Evolutionary conservation across 2,797 vertebrate genomes (phyloP).

Genomic region (Microchirus variegatus): DNA sequence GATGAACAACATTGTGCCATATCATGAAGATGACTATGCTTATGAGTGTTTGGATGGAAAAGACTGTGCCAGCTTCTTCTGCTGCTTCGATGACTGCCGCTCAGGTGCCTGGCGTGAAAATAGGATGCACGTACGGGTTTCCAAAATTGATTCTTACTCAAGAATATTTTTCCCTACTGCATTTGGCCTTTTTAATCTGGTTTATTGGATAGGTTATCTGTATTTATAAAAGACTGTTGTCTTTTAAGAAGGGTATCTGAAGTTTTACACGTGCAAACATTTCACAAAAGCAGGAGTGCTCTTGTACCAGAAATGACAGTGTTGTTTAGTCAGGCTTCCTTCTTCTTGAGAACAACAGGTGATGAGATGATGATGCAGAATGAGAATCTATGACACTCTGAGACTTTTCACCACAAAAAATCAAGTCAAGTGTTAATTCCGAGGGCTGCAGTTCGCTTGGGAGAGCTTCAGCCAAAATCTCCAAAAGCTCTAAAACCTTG

Average conservation of each 20-base stretch:
- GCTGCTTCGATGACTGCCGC: slow-evolving; percentile 95
- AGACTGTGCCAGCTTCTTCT: slow-evolving; percentile 95
- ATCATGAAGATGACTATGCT: slow-evolving; percentile 87
- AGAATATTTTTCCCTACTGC: slow-evolving; percentile 97
- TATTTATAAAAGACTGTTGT: slow-evolving; percentile 85
- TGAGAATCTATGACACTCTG: too few relatives aligned
- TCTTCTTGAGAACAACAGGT: too few relatives aligned
- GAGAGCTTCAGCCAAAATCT: too few relatives aligned
- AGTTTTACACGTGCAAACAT: slow-evolving; percentile 46
- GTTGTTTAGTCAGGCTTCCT: too few relatives aligned
- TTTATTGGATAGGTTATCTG: slow-evolving; percentile 96
- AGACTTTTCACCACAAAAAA: too few relatives aligned
- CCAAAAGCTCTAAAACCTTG: too few relatives aligned
- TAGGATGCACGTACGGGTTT: slow-evolving; percentile 92
- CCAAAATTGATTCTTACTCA: slow-evolving; percentile 95
- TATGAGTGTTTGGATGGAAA: slow-evolving; percentile 96
- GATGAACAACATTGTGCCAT: slow-evolving; percentile 89
- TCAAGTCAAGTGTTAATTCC: too few relatives aligned
- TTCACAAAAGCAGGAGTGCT: slow-evolving; percentile 33
- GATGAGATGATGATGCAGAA: too few relatives aligned
- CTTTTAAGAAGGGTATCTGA: slow-evolving; percentile 9
- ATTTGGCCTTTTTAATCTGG: slow-evolving; percentile 95
- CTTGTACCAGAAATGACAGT: neutral
- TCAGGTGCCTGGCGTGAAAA: slow-evolving; percentile 94
- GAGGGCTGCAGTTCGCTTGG: too few relatives aligned